Evolutionary conservation across 2,113 vertebrate genomes (phyloP).

Genomic region (Toxostoma redivivum): DNA sequence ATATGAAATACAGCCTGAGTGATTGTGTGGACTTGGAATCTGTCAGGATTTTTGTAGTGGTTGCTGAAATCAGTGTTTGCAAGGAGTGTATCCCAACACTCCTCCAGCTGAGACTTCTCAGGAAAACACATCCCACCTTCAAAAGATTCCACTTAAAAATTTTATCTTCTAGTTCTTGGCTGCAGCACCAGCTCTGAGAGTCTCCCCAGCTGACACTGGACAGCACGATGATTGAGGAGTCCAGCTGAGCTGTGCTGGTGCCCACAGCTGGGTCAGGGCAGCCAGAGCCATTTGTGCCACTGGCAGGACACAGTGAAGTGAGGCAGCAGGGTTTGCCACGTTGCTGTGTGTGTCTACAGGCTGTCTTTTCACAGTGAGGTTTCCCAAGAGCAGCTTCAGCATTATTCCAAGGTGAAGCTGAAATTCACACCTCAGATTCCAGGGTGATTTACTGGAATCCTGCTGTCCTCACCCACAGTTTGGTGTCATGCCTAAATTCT

Average conservation of each 20-base stretch:
- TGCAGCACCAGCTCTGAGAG: background rate
- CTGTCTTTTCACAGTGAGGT: background rate
- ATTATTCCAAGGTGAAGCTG: background rate
- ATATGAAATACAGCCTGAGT: background rate
- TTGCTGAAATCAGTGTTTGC: background rate
- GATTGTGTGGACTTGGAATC: background rate
- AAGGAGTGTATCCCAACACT: background rate
- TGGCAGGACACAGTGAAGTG: background rate
- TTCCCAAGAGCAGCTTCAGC: background rate
- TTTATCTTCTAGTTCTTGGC: background rate
- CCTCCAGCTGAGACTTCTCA: background rate
- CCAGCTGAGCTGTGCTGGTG: background rate
- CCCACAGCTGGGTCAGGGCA: background rate
- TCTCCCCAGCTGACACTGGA: background rate
- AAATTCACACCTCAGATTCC: background rate
- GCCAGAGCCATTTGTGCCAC: background rate
- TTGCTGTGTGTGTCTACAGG: background rate
- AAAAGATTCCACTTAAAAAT: background rate
- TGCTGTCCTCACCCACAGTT: fast-evolving
- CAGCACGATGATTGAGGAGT: background rate
- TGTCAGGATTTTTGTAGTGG: background rate
- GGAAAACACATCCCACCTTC: background rate
- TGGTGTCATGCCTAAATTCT: background rate
- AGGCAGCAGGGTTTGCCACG: background rate
- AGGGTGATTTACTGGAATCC: background rate